Evolutionary conservation across 2,113 vertebrate species (phyloP).

Genomic region (Thomomys bottae): DNA sequence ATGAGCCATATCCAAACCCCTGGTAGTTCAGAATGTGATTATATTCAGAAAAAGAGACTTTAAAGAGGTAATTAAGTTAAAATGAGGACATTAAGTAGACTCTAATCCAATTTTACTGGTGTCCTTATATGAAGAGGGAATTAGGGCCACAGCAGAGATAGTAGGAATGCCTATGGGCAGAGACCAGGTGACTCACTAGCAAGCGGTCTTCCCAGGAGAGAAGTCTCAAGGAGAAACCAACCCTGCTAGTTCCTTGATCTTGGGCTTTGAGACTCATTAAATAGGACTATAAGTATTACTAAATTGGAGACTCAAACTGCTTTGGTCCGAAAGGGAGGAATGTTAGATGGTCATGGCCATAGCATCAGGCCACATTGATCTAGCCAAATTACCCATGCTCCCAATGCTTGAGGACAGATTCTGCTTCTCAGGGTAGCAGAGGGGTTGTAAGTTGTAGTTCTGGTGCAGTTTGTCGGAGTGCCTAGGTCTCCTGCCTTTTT

Average conservation of each 20-base stretch:
- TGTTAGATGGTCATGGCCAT: neutral
- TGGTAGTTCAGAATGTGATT: neutral
- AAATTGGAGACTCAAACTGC: neutral
- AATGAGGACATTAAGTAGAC: neutral
- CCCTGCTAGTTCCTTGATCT: neutral
- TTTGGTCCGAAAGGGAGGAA: neutral
- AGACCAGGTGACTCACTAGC: neutral
- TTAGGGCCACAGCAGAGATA: neutral
- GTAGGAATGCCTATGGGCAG: neutral
- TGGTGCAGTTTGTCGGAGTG: neutral
- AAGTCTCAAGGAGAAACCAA: neutral
- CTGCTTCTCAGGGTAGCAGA: neutral
- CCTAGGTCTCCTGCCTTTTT: neutral
- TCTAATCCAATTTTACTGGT: neutral
- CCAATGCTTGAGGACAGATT: neutral
- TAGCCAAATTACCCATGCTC: neutral
- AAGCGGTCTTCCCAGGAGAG: neutral
- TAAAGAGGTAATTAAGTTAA: neutral
- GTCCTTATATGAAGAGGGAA: neutral
- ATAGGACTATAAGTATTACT: neutral
- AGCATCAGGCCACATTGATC: neutral
- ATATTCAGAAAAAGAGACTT: neutral
- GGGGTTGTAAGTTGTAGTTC: neutral
- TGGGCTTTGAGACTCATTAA: neutral
- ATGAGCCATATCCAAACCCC: neutral